Conservation (phyloP, 2,888 invertebrate species). For the Macrosoma leucophasiata region DNA sequence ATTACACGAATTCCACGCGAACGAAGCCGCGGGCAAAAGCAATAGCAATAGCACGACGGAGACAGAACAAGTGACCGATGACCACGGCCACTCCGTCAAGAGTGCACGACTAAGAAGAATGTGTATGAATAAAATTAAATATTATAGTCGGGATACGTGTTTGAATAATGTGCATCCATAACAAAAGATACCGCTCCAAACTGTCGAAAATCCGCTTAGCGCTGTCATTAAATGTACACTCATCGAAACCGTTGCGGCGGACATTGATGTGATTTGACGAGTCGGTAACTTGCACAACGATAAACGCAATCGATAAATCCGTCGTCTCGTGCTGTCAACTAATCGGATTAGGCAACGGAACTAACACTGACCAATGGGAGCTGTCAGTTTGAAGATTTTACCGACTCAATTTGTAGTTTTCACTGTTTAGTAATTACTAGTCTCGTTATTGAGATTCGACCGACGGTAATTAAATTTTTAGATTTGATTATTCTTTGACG, state of each 20-base stretch:
- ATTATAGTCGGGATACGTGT: too few relatives aligned
- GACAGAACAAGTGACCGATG: too few relatives aligned
- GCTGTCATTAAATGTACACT: constrained; percentile 37
- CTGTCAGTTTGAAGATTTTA: constrained; percentile 28
- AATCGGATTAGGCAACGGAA: constrained; percentile 64
- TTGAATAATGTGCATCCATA: constrained; percentile 10
- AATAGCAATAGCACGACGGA: too few relatives aligned
- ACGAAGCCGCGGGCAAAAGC: too few relatives aligned
- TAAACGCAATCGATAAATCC: constrained; percentile 56
- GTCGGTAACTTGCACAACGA: constrained; percentile 42
- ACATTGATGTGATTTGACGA: constrained; percentile 26
- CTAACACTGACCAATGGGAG: constrained; percentile 25
- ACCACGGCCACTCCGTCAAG: too few relatives aligned
- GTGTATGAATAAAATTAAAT: too few relatives aligned
- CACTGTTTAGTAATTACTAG: too few relatives aligned
- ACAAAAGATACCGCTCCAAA: constrained; percentile 33
- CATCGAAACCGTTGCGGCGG: constrained; percentile 30
- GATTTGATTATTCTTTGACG: too few relatives aligned
- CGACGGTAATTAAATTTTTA: too few relatives aligned
- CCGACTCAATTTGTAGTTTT: constrained; percentile 29
- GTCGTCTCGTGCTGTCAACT: constrained; percentile 35
- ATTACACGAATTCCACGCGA: too few relatives aligned
- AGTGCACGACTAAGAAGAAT: too few relatives aligned
- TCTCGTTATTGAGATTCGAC: too few relatives aligned
- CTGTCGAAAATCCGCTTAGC: constrained; percentile 50